Base-by-base conservation (phyloP, 2,113 vertebrate genomes). In the Bos taurus region DNA sequence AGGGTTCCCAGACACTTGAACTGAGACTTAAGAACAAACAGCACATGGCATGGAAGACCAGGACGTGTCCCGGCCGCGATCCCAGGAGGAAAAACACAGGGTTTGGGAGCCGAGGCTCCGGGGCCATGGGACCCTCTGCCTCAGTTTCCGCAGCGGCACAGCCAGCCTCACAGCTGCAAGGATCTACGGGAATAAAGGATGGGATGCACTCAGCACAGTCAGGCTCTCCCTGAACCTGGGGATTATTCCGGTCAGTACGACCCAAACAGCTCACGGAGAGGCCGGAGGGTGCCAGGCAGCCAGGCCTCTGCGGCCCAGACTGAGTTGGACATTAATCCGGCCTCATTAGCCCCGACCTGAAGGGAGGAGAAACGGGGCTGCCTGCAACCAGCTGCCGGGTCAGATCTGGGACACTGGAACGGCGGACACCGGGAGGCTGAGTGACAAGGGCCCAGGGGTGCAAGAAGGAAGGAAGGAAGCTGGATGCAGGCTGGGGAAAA, bases 391-490 rank as follows among this genome's bases (percentile, higher is more conserved):
- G 77, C 46, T 3, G 46, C 46, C 16, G 46, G 89, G 77, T 56
- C 86, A 50, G 54, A 71, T 7, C 0, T 2, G 13, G 52, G 78
- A 26, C 25, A 33, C 74, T 19, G 46, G 67, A 81, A 17, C 28
- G 85, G 57, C 16, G 54, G 77, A 30, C 59, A 5, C 30, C 1
- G 0, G 26, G 23, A 78, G 82, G 56, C 62, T 4, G 5, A n/a
- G 57, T 28, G 15, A 64, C 21, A 3, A 36, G 56, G 3, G 40
- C 52, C n/a, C 2, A 60, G 4, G 36, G 15, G 33, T 62, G 2
- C 6, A 3, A 57, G n/a, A 23, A 30, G 77, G 91, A 96, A 28
- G 81, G 89, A 96, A 97, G 95, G 95, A 97, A 96, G 89, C 33
- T 84, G 40, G 40, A 33, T 5, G 67, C 0, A 33, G 60, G 62